Conservation (phyloP, 1,140 invertebrate species). For the Neelides sp. region DNA sequence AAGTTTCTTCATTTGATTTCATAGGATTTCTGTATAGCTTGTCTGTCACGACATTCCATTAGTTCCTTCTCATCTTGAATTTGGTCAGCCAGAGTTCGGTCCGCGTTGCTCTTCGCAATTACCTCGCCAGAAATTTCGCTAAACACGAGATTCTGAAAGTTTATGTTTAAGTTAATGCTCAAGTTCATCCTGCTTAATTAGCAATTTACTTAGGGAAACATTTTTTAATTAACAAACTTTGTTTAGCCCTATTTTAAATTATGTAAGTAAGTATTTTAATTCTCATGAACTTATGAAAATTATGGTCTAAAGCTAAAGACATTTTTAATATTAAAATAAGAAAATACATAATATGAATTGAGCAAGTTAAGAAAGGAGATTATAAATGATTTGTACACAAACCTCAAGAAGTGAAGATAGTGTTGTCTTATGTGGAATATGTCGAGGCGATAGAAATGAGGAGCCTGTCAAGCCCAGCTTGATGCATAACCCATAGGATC, state of each 20-base stretch:
- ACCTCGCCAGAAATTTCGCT: constrained; percentile 71
- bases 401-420: constrained; percentile 81
- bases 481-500: constrained; percentile 69
- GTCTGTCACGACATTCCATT: constrained; percentile 39
- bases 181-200: neutral
- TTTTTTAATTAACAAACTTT: neutral
- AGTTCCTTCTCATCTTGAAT: constrained; percentile 67
- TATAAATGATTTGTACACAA: constrained; percentile 17
- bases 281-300: constrained; percentile 3
- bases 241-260: neutral
- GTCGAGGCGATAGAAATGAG: constrained; percentile 74
- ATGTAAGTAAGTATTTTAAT: neutral
- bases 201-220: neutral
- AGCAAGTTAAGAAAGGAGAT: constrained; percentile 7
- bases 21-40: constrained; percentile 11
- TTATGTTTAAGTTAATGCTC: neutral
- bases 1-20: neutral
- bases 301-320: constrained; percentile 1
- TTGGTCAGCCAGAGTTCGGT: constrained; percentile 63
- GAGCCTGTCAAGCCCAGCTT: constrained; percentile 73
- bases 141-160: constrained; percentile 44
- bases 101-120: constrained; percentile 60
- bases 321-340: neutral
- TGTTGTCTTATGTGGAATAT: constrained; percentile 71
- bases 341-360: constrained; percentile 6